Evolutionary conservation across 1,140 invertebrate genomes (phyloP).

Genomic region (Mya arenaria): DNA sequence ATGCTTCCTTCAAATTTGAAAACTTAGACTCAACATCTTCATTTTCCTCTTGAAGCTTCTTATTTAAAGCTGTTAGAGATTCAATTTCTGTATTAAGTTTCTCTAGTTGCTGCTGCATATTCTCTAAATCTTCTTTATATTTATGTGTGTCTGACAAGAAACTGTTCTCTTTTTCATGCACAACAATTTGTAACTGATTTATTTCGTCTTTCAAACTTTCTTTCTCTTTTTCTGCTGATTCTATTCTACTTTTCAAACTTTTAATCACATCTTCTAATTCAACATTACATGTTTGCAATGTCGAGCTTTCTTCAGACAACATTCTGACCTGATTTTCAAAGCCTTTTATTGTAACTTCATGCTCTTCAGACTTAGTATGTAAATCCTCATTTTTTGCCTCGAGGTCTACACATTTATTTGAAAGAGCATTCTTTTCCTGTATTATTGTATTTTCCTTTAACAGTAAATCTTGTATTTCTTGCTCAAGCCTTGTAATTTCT

Average conservation of each 20-base stretch:
- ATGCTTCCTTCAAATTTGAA: neutral
- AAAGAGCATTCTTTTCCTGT: neutral
- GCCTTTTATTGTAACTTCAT: neutral
- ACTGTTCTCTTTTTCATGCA: neutral
- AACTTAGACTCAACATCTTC: neutral
- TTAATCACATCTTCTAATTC: neutral
- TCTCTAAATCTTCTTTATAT: too few species aligned
- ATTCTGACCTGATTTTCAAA: neutral
- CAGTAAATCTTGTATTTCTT: constrained; percentile 34
- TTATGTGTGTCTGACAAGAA: too few species aligned
- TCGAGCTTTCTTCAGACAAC: neutral
- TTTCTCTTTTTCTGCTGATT: neutral
- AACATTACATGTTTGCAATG: neutral
- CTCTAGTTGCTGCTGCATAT: too few species aligned
- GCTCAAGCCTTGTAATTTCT: neutral
- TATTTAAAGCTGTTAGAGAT: too few species aligned
- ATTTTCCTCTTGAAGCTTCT: neutral
- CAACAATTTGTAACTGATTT: neutral
- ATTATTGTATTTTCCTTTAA: constrained; percentile 5
- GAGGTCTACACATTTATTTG: neutral
- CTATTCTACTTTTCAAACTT: neutral
- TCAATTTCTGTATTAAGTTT: too few species aligned
- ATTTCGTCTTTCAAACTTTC: neutral
- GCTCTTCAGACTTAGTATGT: neutral
- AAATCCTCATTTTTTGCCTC: neutral